Evolutionary conservation across 2,113 vertebrate species (phyloP), one percentile per base, ranked within the genome.

Genomic region (Ciconia boyciana): DNA sequence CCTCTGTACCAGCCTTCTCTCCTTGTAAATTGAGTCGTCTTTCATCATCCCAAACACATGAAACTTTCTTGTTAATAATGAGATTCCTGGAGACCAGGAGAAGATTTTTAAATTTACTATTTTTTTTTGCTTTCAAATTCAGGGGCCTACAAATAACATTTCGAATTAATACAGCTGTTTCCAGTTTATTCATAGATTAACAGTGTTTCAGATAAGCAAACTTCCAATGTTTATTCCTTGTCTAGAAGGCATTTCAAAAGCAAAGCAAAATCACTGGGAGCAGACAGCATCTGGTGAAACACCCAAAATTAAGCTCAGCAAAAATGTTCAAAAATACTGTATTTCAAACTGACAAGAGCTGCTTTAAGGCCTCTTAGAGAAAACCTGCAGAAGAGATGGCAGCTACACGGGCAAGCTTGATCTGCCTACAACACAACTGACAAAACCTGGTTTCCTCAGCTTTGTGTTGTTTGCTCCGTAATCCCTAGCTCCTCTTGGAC

Each of bases 401-500:
- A 85, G 70, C 65, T 76, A 66, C 51, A 16, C 7, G n/a, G 90
- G 61, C 16, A n/a, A 88, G 52, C 3, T 16, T 13, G n/a, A 41
- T 65, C 64, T 41, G 54, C 58, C 57, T 39, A 25, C 44, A 55
- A 17, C 18, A 41, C 58, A 44, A 22, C 31, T 9, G 83, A 74
- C 71, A 81, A 83, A 83, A 89, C n/a, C 61, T 41, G 49, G 41
- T 70, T 85, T 80, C 79, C 79, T 61, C 21, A 57, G 95, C 79
- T 60, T 22, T 61, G 71, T 41, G 49, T 20, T 52, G 82, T 41
- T 64, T 76, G 90, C 54, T 61, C 52, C 4, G 2, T 82, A 91
- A 95, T 93, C 74, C 65, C 78, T 15, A 71, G 92, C 88, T 96
- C 85, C 95, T 77, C 79, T 74, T 20, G 46, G 66, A 51, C 75